A percentile compares a stretch with the other conserved stretches of the same genome.
phyloP scores from a whole-genome alignment of 2,888 invertebrate genomes.

The Diadromus collaris region DNA sequence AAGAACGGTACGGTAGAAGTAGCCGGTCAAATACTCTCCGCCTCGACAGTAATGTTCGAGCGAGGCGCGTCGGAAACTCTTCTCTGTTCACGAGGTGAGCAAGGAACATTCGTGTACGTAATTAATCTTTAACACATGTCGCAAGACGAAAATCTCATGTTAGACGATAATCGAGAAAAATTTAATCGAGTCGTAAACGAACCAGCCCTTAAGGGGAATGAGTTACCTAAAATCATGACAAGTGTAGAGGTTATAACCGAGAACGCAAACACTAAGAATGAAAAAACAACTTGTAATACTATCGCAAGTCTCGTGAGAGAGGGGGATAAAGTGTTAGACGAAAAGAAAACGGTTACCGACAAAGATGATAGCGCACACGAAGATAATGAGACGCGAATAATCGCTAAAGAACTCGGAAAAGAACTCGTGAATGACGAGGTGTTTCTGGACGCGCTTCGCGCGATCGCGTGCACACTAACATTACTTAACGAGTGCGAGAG shows the following conservation, averaged over 20 bases:
- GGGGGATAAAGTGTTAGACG: not conserved
- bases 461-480: slow-evolving; percentile 2
- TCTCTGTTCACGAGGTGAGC: not conserved
- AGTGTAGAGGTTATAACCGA: not conserved
- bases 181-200: not conserved
- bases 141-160: not conserved
- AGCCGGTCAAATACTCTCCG: not conserved
- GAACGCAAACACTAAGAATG: not conserved
- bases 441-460: not conserved
- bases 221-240: not conserved
- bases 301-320: too few relatives aligned
- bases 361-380: not conserved
- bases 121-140: not conserved
- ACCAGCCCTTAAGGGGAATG: not conserved
- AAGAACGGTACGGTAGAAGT: not conserved
- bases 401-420: not conserved
- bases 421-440: not conserved
- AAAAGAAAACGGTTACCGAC: not conserved
- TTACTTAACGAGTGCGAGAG: not conserved
- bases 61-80: slow-evolving; percentile 4
- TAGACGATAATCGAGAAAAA: not conserved
- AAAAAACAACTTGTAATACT: too few relatives aligned
- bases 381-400: not conserved
- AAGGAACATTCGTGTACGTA: not conserved
- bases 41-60: not conserved